These are phyloP conservation scores for Yponomeuta sedellus DNA, from an alignment of 2,888 invertebrate species.

Conservation along the genomic window DNA sequence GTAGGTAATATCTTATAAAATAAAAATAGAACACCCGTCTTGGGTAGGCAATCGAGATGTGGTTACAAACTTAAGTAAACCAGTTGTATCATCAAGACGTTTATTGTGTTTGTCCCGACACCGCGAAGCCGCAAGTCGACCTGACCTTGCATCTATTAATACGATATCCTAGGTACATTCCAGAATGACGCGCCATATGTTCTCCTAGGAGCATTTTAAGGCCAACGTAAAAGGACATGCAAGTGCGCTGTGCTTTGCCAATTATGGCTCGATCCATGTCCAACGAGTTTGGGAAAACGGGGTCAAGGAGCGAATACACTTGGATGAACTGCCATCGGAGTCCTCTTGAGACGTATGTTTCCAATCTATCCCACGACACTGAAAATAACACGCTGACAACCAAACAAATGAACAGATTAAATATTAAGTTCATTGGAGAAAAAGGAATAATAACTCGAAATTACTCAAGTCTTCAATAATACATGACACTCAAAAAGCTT, in stretches of 20 bases:
- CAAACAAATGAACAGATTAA: too few relatives aligned
- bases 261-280: not conserved
- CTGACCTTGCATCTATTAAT: constrained; percentile 60
- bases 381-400: too few relatives aligned
- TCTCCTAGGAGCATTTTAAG: constrained; percentile 20
- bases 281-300: not conserved
- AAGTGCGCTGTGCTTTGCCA: constrained; percentile 8
- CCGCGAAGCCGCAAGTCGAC: constrained; percentile 30
- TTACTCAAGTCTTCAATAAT: too few relatives aligned
- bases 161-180: constrained; percentile 32
- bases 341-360: not conserved
- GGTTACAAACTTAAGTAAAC: not conserved
- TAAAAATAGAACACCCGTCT: not conserved
- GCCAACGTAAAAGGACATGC: constrained; percentile 4
- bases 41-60: not conserved
- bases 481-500: too few relatives aligned
- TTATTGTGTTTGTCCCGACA: constrained; percentile 21
- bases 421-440: too few relatives aligned
- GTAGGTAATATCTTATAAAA: too few relatives aligned
- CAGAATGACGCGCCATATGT: constrained; percentile 44
- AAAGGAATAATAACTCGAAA: too few relatives aligned
- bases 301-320: constrained; percentile 7
- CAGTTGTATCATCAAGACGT: not conserved
- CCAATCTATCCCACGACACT: too few relatives aligned
- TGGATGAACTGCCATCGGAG: not conserved